Evolutionary conservation across 2,888 invertebrate genomes (phyloP).

Genomic region (Crepidodera aurea): DNA sequence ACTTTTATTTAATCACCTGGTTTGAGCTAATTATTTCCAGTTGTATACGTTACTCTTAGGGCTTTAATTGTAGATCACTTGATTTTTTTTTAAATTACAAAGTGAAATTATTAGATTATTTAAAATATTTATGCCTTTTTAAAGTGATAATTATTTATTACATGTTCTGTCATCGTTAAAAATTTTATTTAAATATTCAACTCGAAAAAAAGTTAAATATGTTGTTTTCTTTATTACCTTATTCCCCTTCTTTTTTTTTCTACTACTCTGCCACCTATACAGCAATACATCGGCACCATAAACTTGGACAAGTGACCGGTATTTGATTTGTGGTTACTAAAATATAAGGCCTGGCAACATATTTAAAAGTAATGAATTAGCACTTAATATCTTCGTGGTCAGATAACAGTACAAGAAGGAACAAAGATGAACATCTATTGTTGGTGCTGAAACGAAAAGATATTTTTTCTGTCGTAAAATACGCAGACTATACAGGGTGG

Average conservation of each 20-base stretch:
- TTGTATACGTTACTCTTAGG: too few species aligned
- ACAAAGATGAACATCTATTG: constrained; percentile 6
- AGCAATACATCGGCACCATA: neutral
- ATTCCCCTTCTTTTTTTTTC: neutral
- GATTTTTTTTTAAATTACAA: too few species aligned
- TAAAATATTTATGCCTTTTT: neutral
- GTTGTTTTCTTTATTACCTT: constrained; percentile 4
- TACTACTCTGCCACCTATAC: neutral
- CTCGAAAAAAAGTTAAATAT: neutral
- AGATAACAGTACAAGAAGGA: constrained; percentile 8
- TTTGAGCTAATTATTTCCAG: too few species aligned
- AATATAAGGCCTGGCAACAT: constrained; percentile 19
- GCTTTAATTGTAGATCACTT: too few species aligned
- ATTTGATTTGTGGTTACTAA: constrained; percentile 27
- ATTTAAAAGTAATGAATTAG: constrained; percentile 24
- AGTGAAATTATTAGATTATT: too few species aligned
- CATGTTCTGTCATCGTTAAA: neutral
- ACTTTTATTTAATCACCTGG: neutral
- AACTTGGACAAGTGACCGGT: constrained; percentile 17
- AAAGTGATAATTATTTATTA: neutral
- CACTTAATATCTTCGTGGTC: constrained; percentile 16
- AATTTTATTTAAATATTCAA: neutral
- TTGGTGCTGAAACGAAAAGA: constrained; percentile 6
- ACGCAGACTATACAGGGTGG: neutral
- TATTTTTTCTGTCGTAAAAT: constrained; percentile 12